Base-by-base conservation (phyloP, 2,888 invertebrate species). In the Byasa hedistus region DNA sequence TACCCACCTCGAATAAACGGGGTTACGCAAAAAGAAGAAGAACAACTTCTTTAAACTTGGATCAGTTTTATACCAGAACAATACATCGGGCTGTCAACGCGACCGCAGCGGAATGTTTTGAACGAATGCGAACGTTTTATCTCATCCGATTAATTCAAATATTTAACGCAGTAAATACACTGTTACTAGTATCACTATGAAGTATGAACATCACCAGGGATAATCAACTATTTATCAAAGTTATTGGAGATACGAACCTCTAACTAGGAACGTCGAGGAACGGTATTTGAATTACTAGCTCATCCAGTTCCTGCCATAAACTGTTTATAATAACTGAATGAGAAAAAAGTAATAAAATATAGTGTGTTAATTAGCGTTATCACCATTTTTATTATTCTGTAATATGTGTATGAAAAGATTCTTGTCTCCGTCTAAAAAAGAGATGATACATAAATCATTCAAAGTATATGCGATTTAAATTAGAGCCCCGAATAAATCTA, bases 101-200 rank as follows among this genome's bases (percentile, higher is more conserved):
- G 88, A 87, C 89, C 89, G 88, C 88, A 85, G 80, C 81, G 90
- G 91, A 89, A 91, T 91, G 86, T 80, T n/a, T 87, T 85, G 84
- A 87, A 83, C 88, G 87, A 84, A 87, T 83, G 80, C 84, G 83
- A 83, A 81, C 86, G 82, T 89, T 90, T 89, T 89, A 90, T 90
- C 89, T 89, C 88, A 86, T 87, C 87, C 89, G 90, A 90, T 91
- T 90, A 91, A 91, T 91, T 91, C 89, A 90, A 88, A 91, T 89
- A 91, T 89, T 91, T 90, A 89, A 85, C 88, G 86, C 87, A 89
- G 89, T 91, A 89, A 91, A 91, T 91, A 88, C 84, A 75, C 77
- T 75, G 73, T 63, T 61, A 36, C 59, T 1, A 52, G 24, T 27
- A 27, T 59, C 51, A 61, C 64, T 68, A 61, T 64, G 57, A 61